Base-by-base conservation (phyloP, 2,888 invertebrate species). In the Ophion obscuratus region DNA sequence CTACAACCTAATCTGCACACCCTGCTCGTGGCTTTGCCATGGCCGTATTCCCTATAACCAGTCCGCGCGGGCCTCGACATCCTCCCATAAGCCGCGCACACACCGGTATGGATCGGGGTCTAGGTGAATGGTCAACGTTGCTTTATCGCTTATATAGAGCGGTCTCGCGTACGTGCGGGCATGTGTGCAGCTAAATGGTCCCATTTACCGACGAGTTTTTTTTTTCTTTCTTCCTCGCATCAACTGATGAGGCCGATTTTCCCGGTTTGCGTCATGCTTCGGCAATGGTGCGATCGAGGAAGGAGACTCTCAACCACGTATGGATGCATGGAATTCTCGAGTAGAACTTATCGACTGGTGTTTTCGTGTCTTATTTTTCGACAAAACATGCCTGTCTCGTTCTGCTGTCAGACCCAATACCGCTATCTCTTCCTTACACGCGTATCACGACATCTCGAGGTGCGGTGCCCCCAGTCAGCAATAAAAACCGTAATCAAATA, bases 101-200 rank as follows among this genome's bases (percentile, higher is more conserved):
- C 62, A 70, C 57, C 57, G 40, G 62, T 66, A 53, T 5, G 53
- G 59, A 59, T 61, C 76, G 71, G 14, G 61, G 80, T 80, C 79
- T 75, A 24, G 66, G 31, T 59, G 40, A 81, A 59, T 11, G 71
- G 59, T 36, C n/a, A 24, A 47, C 44, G 62, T 36, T 68, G 5
- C 20, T 61, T 11, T 7, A 31, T 77, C 71, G 82, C 82, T 77
- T 73, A 83, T 77, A 77, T 17, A 70, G 82, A 57, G 71, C 64
- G 27, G 53, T 64, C 75, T 27, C 11, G 17, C n/a, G 59, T 61
- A 78, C 67, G 73, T 73, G 67, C 40, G 40, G 40, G 61, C 67
- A 77, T 47, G 78, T 40, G n/a, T 62, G 64, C 24, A 64, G 70
- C 59, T 80, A 47, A 75, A 76, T 84, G 66, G 71, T 64, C 31